Evolutionary conservation across 2,113 vertebrate genomes (phyloP).

Genomic region (Grantiella picta): DNA sequence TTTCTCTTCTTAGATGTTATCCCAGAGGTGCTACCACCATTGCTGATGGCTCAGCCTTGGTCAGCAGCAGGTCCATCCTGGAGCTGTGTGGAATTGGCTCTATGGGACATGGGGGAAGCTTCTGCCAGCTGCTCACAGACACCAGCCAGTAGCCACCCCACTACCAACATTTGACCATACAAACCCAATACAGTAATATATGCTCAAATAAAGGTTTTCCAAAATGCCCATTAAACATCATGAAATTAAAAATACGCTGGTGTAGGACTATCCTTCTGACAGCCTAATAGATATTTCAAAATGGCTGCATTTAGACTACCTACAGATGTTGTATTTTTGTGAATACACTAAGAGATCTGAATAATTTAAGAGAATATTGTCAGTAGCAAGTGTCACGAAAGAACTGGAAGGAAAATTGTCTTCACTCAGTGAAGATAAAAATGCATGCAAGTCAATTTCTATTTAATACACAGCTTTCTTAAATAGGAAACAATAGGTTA

Average conservation of each 20-base stretch:
- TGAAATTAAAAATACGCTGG: neutral
- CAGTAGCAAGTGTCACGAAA: slow-evolving; percentile 46
- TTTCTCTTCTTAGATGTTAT: neutral
- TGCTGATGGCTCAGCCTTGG: fast-evolving
- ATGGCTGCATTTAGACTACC: neutral
- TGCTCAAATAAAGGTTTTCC: too few species aligned
- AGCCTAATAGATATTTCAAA: neutral
- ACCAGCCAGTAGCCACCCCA: too few species aligned
- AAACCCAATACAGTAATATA: too few species aligned
- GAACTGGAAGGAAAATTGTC: slow-evolving; percentile 3
- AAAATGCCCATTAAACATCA: neutral
- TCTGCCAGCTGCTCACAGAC: neutral
- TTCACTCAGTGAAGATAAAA: slow-evolving; percentile 40
- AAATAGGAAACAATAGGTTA: neutral
- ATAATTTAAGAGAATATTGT: slow-evolving; percentile 65
- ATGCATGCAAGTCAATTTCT: neutral
- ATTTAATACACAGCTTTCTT: neutral
- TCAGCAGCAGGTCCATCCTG: fast-evolving
- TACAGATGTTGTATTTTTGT: slow-evolving; percentile 12
- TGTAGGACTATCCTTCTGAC: neutral
- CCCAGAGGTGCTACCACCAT: fast-evolving
- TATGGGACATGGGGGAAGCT: fast-evolving
- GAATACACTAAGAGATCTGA: slow-evolving; percentile 30
- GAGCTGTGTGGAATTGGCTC: fast-evolving
- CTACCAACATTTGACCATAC: too few species aligned